These are phyloP conservation scores for Apoderus coryli DNA, from an alignment of 2,888 invertebrate species.

Conservation along the genomic window DNA sequence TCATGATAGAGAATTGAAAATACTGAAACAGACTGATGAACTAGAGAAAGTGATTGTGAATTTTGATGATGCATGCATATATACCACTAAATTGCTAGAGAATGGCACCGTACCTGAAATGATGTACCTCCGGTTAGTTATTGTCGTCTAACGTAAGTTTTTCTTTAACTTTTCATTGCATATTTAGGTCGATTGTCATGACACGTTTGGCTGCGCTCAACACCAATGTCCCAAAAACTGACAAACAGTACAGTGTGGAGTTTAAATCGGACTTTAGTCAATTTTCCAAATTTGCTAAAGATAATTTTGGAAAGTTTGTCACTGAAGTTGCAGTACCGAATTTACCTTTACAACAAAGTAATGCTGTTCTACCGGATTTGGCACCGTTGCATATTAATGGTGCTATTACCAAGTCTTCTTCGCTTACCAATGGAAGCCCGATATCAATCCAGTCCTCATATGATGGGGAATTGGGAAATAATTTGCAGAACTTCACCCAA, in stretches of 20 bases:
- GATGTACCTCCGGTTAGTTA: constrained; percentile 51
- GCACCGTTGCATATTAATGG: constrained; percentile 27
- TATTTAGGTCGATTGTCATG: constrained; percentile 52
- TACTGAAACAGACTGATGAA: constrained; percentile 72
- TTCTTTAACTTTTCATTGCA: too few relatives aligned
- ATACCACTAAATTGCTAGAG: constrained; percentile 65
- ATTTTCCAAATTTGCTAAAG: constrained; percentile 62
- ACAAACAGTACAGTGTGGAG: constrained; percentile 63
- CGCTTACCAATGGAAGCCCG: constrained; percentile 53
- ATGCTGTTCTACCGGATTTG: constrained; percentile 30
- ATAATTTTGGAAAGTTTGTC: constrained; percentile 55
- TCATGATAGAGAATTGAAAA: constrained; percentile 70
- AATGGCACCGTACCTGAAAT: constrained; percentile 77
- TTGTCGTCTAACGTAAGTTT: too few relatives aligned
- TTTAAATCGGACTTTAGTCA: constrained; percentile 68
- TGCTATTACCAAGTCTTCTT: constrained; percentile 19
- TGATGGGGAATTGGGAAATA: constrained; percentile 48
- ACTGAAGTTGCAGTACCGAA: constrained; percentile 44
- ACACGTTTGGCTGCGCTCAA: constrained; percentile 65
- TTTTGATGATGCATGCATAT: constrained; percentile 76
- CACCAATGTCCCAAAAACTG: constrained; percentile 68
- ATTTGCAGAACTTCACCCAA: constrained; percentile 27
- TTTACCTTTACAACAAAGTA: too few relatives aligned
- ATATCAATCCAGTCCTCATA: constrained; percentile 64
- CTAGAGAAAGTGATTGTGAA: constrained; percentile 73